These are phyloP conservation scores for Pimpla rufipes DNA, from an alignment of 2,888 invertebrate genomes.

Conservation along the genomic window DNA sequence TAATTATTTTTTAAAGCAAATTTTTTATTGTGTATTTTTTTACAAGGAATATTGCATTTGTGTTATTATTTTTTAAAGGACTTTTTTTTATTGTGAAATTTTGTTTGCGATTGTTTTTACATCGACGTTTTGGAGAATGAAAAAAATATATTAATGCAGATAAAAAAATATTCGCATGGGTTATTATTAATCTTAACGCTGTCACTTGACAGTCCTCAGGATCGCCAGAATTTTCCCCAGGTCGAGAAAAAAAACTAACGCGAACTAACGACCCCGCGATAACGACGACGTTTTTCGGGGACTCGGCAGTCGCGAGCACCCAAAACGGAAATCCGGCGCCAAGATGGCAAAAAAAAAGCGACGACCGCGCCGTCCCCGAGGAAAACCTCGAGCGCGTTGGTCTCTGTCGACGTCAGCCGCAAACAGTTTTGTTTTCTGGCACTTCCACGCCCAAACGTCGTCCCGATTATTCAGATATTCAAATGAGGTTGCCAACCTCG, in stretches of 20 bases:
- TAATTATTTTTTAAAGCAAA: too few species aligned
- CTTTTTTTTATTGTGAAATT: too few species aligned
- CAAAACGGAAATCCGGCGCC: constrained; percentile 14
- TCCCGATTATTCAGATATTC: constrained; percentile 85
- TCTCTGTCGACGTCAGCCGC: constrained; percentile 81
- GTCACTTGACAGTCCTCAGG: too few species aligned
- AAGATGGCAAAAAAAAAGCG: constrained; percentile 67
- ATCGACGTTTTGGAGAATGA: too few species aligned
- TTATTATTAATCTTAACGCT: too few species aligned
- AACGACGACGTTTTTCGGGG: neutral
- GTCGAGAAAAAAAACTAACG: neutral
- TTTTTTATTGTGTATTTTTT: too few species aligned
- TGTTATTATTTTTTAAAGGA: too few species aligned
- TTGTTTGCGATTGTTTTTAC: too few species aligned
- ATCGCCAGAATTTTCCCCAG: too few species aligned
- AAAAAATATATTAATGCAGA: too few species aligned
- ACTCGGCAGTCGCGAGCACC: neutral
- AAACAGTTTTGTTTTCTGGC: constrained; percentile 73
- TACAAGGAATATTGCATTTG: too few species aligned
- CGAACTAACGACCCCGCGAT: neutral
- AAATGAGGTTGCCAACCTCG: constrained; percentile 79
- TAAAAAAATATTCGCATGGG: too few species aligned
- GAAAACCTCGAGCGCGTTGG: constrained; percentile 68
- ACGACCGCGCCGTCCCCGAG: constrained; percentile 74
- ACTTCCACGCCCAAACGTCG: constrained; percentile 83